These are phyloP conservation scores for Centropyge bicolor DNA, from an alignment of 2,797 vertebrate genomes.

Conservation along the genomic window DNA sequence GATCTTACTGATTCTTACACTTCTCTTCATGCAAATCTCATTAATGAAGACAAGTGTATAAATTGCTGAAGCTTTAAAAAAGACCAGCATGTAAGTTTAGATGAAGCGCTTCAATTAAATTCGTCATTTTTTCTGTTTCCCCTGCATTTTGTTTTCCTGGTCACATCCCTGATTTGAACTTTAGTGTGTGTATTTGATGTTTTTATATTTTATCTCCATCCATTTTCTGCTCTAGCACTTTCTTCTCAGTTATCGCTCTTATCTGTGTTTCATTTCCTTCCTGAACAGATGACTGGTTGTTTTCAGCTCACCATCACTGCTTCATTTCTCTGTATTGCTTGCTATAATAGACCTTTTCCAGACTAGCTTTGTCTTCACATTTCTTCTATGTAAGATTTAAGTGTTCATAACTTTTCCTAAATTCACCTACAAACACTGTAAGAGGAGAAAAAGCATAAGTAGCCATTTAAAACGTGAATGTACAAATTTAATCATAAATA, in stretches of 20 bases:
- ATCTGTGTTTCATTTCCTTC: conserved; percentile 53
- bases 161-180: neutral
- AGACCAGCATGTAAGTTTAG: neutral
- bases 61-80: neutral
- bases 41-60: neutral
- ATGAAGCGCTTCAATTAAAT: neutral
- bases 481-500: neutral
- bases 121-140: neutral
- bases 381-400: neutral
- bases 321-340: neutral
- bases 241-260: neutral
- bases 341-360: neutral
- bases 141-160: neutral
- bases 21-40: too few relatives aligned
- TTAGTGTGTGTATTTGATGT: neutral
- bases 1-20: too few relatives aligned
- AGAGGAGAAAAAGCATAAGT: neutral
- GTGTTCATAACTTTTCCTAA: neutral
- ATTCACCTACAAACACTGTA: neutral
- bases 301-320: neutral
- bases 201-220: neutral
- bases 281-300: neutral
- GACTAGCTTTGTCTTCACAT: neutral
- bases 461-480: neutral
- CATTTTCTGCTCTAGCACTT: conserved; percentile 31